Conservation (phyloP, 2,113 vertebrate genomes). For the Poeciliopsis turrubarensis region DNA sequence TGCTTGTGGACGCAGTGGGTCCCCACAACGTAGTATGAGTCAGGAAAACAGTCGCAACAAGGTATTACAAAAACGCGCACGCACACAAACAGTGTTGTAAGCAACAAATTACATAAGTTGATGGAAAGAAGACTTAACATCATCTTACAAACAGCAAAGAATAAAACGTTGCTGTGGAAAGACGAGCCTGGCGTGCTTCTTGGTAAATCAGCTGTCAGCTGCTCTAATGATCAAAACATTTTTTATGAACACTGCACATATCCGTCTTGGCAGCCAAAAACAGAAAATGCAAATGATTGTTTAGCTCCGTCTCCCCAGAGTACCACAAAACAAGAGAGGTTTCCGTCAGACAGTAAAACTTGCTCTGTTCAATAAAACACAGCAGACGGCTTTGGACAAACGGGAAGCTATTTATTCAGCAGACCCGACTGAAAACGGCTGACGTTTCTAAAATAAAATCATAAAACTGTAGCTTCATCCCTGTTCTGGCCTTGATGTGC, state of each 20-base stretch:
- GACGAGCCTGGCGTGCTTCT: constrained; percentile 21
- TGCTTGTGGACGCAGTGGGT: too few species aligned
- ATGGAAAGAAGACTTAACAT: not conserved
- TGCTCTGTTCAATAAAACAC: constrained; percentile 10
- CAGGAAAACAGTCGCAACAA: too few species aligned
- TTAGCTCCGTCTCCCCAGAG: constrained; percentile 18
- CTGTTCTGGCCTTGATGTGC: constrained; percentile 17
- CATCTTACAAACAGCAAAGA: constrained; percentile 2
- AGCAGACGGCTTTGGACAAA: constrained; percentile 32
- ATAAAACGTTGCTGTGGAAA: constrained; percentile 24
- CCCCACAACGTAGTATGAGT: too few species aligned
- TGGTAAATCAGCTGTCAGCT: constrained; percentile 42
- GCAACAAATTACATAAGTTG: constrained; percentile 2
- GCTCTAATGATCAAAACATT: constrained; percentile 21
- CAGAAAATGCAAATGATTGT: constrained; percentile 17
- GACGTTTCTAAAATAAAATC: constrained; percentile 30
- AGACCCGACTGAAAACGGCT: constrained; percentile 18
- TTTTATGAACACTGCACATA: constrained; percentile 15
- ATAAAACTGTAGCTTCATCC: not conserved
- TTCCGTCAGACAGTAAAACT: constrained; percentile 15
- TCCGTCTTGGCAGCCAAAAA: constrained; percentile 22
- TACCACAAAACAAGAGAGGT: constrained; percentile 6
- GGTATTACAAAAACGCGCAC: too few species aligned
- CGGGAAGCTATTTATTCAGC: constrained; percentile 14
- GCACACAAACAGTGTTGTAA: not conserved